Base-by-base conservation (phyloP, 2,888 invertebrate species). In the Coleophora deauratella region DNA sequence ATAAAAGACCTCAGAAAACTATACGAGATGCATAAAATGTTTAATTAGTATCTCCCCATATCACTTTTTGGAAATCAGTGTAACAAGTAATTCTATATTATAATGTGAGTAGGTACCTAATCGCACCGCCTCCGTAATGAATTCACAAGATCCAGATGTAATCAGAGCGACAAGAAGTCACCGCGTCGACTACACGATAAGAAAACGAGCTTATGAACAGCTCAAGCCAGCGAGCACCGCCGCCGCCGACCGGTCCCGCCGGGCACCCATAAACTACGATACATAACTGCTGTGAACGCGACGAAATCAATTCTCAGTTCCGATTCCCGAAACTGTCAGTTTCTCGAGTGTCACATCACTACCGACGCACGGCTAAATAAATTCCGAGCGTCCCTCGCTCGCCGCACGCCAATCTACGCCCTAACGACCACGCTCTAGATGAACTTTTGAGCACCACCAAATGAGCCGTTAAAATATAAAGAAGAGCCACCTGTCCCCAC, bases 401-500 rank as follows among this genome's bases (percentile, higher is more conserved):
- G 46, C 51, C 66, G 51, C 78, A 81, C 62, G 69, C 75, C 68
- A 76, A 77, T 72, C 70, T 80, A 72, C 66, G 59, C 80, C 62
- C 70, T 84, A 80, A 60, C 56, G 57, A 57, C 71, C 54, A 49
- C 57, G 54, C 57, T 63, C 62, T 70, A 74, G 69, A 72, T 58
- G 56, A 72, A 59, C 57, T 67, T 70, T 72, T 55, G 61, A 64
- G 59, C 66, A 56, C 57, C 56, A 51, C 62, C 63, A 54, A 47
- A 51, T 57, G 67, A 66, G 72, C 68, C 73, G 69, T 79, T 76
- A 72, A 73, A 79, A 73, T 77, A 79, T 81, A 84, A 82, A 80
- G 77, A 77, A 84, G 73, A 82, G 73, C 82, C 85, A 85, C 85
- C 85, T 85, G 85, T 85, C 85, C 72, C 84, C 78, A 79, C 71